phyloP scores from a whole-genome alignment of 2,888 invertebrate genomes.

The Stenolophus ochropezus region DNA sequence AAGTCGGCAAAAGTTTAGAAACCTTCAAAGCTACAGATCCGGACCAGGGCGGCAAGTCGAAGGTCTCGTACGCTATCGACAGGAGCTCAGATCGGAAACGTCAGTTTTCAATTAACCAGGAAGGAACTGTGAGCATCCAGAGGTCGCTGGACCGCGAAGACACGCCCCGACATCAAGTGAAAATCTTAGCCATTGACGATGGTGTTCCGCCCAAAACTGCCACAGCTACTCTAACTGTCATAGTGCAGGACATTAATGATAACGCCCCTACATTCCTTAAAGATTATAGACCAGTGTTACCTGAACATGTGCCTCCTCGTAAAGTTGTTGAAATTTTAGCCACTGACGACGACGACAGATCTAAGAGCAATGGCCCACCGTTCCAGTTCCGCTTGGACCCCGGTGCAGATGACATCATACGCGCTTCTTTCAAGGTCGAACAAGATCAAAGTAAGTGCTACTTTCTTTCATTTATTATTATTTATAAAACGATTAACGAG shows the following conservation, averaged over 20 bases:
- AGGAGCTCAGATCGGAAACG: constrained; percentile 93
- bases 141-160: constrained; percentile 94
- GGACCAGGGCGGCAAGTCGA: constrained; percentile 95
- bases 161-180: constrained; percentile 95
- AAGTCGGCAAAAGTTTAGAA: constrained; percentile 91
- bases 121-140: constrained; percentile 96
- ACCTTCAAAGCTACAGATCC: constrained; percentile 97
- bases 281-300: constrained; percentile 93
- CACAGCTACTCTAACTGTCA: constrained; percentile 93
- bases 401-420: constrained; percentile 93
- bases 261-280: constrained; percentile 95
- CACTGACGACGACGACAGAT: constrained; percentile 94
- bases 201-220: constrained; percentile 95
- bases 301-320: constrained; percentile 93
- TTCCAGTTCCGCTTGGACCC: constrained; percentile 96
- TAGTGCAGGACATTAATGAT: constrained; percentile 96
- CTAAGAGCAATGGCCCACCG: constrained; percentile 97
- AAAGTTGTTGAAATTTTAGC: constrained; percentile 95
- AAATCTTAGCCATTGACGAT: constrained; percentile 96
- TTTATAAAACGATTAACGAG: too few relatives aligned
- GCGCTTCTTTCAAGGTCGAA: constrained; percentile 96
- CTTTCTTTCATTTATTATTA: not conserved
- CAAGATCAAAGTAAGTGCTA: constrained; percentile 91
- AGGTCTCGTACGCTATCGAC: constrained; percentile 93
- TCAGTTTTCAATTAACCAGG: constrained; percentile 95